Percentiles rank a stretch among this genome's conserved stretches.
Evolutionary conservation across 1,140 invertebrate species (phyloP).

Genomic region (Saccostrea glomerata): DNA sequence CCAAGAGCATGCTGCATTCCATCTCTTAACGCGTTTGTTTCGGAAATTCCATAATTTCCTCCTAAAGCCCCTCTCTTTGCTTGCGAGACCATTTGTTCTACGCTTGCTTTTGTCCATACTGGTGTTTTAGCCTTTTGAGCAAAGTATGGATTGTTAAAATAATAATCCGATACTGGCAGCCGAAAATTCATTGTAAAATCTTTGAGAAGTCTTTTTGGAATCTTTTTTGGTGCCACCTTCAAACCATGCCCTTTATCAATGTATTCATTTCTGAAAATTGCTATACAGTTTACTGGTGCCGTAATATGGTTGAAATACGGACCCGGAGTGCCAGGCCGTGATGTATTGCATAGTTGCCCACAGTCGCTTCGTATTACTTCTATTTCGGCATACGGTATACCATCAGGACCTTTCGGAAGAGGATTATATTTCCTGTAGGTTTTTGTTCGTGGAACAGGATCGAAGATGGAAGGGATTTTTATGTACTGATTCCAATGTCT

Average conservation of each 20-base stretch:
- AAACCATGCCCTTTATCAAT: not conserved
- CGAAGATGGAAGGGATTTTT: too few relatives aligned
- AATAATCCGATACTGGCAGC: not conserved
- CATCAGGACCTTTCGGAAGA: too few relatives aligned
- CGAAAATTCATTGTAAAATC: slow-evolving; percentile 32
- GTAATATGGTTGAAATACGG: not conserved
- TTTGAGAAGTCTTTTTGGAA: not conserved
- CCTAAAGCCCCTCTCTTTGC: not conserved
- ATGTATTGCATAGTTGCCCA: too few relatives aligned
- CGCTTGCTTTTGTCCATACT: not conserved
- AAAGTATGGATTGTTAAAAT: slow-evolving; percentile 20
- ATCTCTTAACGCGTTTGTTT: not conserved
- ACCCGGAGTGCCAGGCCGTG: not conserved
- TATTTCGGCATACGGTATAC: not conserved
- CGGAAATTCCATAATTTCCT: not conserved
- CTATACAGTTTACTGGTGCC: not conserved
- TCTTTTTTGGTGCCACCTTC: not conserved
- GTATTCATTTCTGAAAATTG: not conserved
- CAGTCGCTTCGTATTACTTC: not conserved
- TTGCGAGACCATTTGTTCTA: not conserved
- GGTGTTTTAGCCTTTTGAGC: not conserved
- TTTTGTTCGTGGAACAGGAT: too few relatives aligned
- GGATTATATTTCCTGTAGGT: too few relatives aligned
- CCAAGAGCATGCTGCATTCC: not conserved
- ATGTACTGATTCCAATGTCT: too few relatives aligned